These are phyloP conservation scores for Rutpela maculata DNA, from an alignment of 2,888 invertebrate species.

Conservation along the genomic window DNA sequence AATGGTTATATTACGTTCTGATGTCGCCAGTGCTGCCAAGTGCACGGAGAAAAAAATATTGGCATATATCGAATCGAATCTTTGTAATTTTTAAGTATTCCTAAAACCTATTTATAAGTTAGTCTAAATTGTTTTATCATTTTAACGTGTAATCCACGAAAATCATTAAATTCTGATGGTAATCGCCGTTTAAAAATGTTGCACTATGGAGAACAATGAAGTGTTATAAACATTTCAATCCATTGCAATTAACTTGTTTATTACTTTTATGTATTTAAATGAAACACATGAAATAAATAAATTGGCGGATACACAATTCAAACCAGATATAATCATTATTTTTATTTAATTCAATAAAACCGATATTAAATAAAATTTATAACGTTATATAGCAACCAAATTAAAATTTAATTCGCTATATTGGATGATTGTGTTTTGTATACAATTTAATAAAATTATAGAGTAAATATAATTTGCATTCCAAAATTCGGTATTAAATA, in stretches of 20 bases:
- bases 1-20: no score
- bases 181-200: no score
- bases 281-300: not conserved
- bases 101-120: no score
- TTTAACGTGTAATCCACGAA: no score
- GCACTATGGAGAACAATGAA: no score
- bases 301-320: not conserved
- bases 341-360: slow-evolving; percentile 7
- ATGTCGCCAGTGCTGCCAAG: no score
- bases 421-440: not conserved
- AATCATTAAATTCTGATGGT: no score
- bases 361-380: slow-evolving; percentile 3
- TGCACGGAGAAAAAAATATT: no score
- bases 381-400: not conserved
- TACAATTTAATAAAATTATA: not conserved
- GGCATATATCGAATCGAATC: no score
- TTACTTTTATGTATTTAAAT: not conserved
- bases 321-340: not conserved
- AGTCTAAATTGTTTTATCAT: no score
- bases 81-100: no score
- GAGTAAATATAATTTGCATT: not conserved
- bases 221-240: not conserved
- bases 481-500: not conserved
- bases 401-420: slow-evolving; percentile 1
- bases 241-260: not conserved